Evolutionary conservation across 2,113 vertebrate genomes (phyloP), one percentile per base, ranked within the genome.

Genomic region (Copsychus sechellarum): DNA sequence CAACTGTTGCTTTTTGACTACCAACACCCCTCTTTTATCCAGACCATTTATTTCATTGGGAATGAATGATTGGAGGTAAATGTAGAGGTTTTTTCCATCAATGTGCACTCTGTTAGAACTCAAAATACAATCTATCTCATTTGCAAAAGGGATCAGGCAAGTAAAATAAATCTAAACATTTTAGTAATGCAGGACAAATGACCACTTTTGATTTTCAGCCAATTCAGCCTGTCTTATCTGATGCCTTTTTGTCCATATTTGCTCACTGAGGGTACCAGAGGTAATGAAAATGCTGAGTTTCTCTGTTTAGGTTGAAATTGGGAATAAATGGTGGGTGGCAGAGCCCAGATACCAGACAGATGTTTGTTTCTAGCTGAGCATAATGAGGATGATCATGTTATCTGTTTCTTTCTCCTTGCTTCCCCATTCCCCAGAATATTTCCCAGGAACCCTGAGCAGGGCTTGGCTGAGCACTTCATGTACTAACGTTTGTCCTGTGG

Each of bases 301-400:
- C 57, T 80, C 26, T 26, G 15, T 69, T 87, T 34, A 48, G 57
- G 58, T 57, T 65, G 69, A 84, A 80, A 83, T 28, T 76, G 60
- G 48, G 38, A 66, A 61, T 80, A 94, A 90, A 90, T 83, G 85
- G 77, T 51, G 76, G 61, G 65, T 71, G 78, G 69, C 86, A 90
- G 80, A 79, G 70, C 58, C 76, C 89, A 82, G 89, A 91, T 92
- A 77, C 61, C 72, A 81, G 88, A 33, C 86, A 96, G 89, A 79
- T 95, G 64, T 91, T 96, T 82, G 54, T 61, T 85, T 84, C 89
- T 66, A 80, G 43, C 53, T 2, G 31, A 70, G 84, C 73, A 74
- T 38, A 74, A 66, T 65, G 71, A 94, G n/a, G 48, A 56, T 70
- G 34, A 60, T 96, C 48, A 11, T 48, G 28, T 57, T 86, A 57